Evolutionary conservation across 2,797 vertebrate species (phyloP).

Genomic region (Knipowitschia caucasica): DNA sequence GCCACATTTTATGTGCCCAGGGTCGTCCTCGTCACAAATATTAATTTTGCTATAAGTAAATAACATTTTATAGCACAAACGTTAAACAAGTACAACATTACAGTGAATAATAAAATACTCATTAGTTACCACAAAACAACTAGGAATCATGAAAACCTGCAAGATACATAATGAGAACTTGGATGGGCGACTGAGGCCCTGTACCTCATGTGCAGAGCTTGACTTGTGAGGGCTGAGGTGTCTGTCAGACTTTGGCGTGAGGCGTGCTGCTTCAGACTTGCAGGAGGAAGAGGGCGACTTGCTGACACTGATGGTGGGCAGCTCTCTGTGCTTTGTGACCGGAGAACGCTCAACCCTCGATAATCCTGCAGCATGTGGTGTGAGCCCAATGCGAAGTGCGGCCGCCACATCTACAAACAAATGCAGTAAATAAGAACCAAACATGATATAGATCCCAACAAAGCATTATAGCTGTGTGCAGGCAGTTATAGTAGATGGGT

Average conservation of each 20-base stretch:
- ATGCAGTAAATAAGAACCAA: conserved; percentile 11
- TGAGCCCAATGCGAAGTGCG: conserved; percentile 60
- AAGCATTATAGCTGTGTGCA: conserved; percentile 37
- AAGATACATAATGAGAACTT: neutral
- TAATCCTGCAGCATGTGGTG: conserved; percentile 66
- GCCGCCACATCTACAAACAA: conserved; percentile 68
- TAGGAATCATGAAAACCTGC: no score
- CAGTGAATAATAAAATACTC: no score
- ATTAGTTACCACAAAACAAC: no score
- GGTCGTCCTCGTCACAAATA: no score
- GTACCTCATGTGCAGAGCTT: conserved; percentile 92
- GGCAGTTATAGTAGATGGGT: conserved; percentile 39
- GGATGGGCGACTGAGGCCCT: neutral
- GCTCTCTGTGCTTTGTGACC: conserved; percentile 66
- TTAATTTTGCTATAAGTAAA: no score
- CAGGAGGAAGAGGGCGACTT: conserved; percentile 81
- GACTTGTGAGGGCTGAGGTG: conserved; percentile 89
- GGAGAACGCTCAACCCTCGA: conserved; percentile 69
- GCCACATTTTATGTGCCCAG: no score
- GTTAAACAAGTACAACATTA: no score
- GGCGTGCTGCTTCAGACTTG: conserved; percentile 84
- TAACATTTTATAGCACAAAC: no score
- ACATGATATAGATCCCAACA: conserved; percentile 34
- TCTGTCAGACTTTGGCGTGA: conserved; percentile 75
- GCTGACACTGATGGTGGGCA: conserved; percentile 74